phyloP scores from a whole-genome alignment of 2,797 vertebrate species.

The Pangasius sanitwongsei region DNA sequence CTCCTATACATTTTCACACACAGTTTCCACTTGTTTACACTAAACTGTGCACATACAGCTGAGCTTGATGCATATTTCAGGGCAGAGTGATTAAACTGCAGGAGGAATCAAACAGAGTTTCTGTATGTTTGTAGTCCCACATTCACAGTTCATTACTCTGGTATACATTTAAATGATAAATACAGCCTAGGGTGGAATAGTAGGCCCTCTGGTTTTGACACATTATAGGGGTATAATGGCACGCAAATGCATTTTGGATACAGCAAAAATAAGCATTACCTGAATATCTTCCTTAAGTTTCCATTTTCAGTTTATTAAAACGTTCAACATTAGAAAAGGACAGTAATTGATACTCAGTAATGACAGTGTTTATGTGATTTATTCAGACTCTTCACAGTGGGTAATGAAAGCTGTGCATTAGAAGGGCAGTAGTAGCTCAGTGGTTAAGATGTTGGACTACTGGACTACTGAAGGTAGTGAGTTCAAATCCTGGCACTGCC shows the following conservation, averaged over 20 bases:
- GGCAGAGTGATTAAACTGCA: neutral
- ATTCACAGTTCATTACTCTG: neutral
- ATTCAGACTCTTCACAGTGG: neutral
- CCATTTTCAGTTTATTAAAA: neutral
- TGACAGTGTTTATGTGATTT: neutral
- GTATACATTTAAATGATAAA: neutral
- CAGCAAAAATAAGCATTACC: neutral
- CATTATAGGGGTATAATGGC: neutral
- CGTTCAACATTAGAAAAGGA: neutral
- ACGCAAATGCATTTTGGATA: neutral
- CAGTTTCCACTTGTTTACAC: neutral
- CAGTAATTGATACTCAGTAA: neutral
- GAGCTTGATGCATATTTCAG: neutral
- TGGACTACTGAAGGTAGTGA: too few relatives aligned
- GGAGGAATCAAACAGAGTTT: neutral
- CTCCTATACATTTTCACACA: neutral
- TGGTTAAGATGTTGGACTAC: too few relatives aligned
- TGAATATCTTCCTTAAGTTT: neutral
- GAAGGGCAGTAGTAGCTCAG: too few relatives aligned
- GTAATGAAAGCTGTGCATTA: neutral
- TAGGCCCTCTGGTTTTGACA: neutral
- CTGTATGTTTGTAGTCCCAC: neutral
- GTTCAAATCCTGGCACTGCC: too few relatives aligned
- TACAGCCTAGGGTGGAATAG: neutral
- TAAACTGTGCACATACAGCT: neutral